A percentile compares a stretch with the other conserved stretches of the same genome.
Conservation (phyloP, 2,888 invertebrate species). For the Philopedon plagiatum region DNA sequence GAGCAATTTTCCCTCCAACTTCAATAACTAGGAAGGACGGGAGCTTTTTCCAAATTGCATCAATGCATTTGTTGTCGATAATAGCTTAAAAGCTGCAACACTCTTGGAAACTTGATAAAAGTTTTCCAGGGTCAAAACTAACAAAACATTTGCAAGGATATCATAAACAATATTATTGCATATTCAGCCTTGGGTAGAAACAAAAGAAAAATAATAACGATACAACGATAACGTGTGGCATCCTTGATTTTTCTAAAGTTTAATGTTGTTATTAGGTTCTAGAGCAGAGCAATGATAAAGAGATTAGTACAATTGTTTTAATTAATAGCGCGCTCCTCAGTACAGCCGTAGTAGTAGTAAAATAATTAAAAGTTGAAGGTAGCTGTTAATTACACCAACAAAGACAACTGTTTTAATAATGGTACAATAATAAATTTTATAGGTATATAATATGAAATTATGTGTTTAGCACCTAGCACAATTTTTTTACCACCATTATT, state of each 20-base stretch:
- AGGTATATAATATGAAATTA: no score
- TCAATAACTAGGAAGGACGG: constrained; percentile 37
- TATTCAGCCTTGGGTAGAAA: constrained; percentile 39
- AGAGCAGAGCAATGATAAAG: not conserved
- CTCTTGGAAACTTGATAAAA: constrained; percentile 45
- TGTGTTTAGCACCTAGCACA: no score
- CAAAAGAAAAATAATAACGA: constrained; percentile 44
- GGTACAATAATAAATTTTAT: no score
- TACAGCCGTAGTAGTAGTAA: not conserved
- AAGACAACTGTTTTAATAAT: no score
- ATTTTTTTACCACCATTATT: no score
- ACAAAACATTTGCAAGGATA: constrained; percentile 46
- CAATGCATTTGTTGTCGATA: constrained; percentile 50
- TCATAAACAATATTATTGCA: constrained; percentile 48
- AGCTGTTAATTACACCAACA: constrained; percentile 22
- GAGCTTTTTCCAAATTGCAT: constrained; percentile 45
- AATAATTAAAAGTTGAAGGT: constrained; percentile 5
- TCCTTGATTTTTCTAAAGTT: constrained; percentile 39
- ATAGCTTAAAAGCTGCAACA: constrained; percentile 43
- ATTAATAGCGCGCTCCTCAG: not conserved
- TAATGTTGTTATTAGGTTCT: not conserved
- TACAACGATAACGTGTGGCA: constrained; percentile 27
- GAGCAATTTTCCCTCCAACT: constrained; percentile 13
- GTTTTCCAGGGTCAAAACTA: constrained; percentile 47
- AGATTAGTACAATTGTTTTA: constrained; percentile 7